Conservation (phyloP, 2,797 vertebrate genomes). For the Pempheris klunzingeri region DNA sequence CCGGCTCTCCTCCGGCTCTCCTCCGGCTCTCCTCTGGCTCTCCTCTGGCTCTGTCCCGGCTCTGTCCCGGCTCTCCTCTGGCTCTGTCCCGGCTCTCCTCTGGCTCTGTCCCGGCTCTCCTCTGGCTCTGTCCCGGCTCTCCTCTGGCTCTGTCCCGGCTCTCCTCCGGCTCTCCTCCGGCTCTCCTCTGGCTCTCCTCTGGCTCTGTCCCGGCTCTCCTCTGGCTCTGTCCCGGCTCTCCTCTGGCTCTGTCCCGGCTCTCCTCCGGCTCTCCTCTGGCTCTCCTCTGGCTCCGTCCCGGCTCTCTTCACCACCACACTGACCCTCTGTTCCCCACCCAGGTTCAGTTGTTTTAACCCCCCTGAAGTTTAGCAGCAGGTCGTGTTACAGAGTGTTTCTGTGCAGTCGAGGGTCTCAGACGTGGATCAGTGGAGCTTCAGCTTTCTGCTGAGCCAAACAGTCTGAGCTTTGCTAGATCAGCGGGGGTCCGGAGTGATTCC, state of each 20-base stretch:
- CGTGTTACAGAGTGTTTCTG: constrained; percentile 20
- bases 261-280: no score
- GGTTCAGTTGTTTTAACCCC: constrained; percentile 47
- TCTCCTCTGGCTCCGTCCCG: neutral
- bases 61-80: no score
- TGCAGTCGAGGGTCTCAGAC: constrained; percentile 35
- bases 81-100: neutral
- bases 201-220: neutral
- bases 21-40: no score
- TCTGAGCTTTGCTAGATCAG: constrained; percentile 28
- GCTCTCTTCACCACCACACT: neutral
- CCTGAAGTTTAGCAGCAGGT: constrained; percentile 30
- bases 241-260: neutral
- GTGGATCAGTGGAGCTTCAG: constrained; percentile 18
- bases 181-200: neutral
- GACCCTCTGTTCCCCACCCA: neutral
- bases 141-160: neutral
- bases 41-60: no score
- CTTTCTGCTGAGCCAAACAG: constrained; percentile 44
- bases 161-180: neutral
- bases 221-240: neutral
- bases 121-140: neutral
- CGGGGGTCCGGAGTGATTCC: constrained; percentile 31
- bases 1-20: no score
- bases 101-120: neutral